Conservation (phyloP, 2,113 vertebrate genomes). For the Tylochromis polylepis region DNA sequence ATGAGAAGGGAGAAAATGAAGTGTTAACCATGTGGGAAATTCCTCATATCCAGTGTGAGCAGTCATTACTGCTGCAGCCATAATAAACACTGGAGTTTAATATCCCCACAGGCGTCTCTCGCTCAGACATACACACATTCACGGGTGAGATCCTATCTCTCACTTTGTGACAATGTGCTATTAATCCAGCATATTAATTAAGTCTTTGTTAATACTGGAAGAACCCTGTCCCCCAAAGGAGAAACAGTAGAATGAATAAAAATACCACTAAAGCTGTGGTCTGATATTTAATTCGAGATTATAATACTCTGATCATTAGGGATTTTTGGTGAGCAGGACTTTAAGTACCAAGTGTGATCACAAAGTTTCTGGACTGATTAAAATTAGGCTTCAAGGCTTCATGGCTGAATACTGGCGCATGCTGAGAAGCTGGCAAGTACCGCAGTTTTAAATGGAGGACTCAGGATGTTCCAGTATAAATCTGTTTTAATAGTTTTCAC, state of each 20-base stretch:
- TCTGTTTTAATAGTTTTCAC: neutral
- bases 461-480: neutral
- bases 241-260: neutral
- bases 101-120: conserved; percentile 41
- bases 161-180: conserved; percentile 10
- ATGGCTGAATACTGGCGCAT: neutral
- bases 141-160: neutral
- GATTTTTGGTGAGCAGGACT: neutral
- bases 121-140: neutral
- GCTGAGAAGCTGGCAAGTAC: neutral
- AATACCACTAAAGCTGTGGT: neutral
- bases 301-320: neutral
- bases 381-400: neutral
- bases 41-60: conserved; percentile 61
- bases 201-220: conserved; percentile 33
- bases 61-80: conserved; percentile 56
- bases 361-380: neutral
- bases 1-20: conserved; percentile 6
- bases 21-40: conserved; percentile 63
- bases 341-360: neutral
- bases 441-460: neutral
- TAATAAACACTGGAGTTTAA: conserved; percentile 64
- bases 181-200: conserved; percentile 45
- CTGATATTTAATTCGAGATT: conserved; percentile 17
- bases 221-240: neutral